Conservation (phyloP, 2,888 invertebrate species). For the Himalopsyche japonica region DNA sequence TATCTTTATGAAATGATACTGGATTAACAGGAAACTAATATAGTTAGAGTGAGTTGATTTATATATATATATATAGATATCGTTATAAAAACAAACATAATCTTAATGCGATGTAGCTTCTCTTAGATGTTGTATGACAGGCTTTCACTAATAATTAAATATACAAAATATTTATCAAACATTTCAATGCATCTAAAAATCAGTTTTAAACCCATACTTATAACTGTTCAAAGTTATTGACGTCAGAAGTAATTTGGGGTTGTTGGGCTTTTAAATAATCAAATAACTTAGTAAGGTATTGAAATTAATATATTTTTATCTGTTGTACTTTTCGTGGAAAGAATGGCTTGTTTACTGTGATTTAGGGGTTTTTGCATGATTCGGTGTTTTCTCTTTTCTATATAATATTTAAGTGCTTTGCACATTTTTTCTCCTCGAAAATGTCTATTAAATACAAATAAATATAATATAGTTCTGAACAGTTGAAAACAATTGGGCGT, state of each 20-base stretch:
- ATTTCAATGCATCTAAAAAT: not conserved
- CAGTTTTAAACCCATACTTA: not conserved
- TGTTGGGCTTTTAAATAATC: not conserved
- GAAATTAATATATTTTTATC: not conserved
- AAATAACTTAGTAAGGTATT: not conserved
- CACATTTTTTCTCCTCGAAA: not conserved
- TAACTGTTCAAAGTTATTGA: not conserved
- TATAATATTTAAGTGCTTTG: not conserved
- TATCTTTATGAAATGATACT: not conserved
- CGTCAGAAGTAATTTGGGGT: not conserved
- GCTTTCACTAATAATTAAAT: not conserved
- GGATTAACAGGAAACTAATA: not conserved
- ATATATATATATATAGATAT: not conserved
- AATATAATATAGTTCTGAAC: no score
- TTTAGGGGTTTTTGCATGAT: not conserved
- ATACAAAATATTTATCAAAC: not conserved
- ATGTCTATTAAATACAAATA: not conserved
- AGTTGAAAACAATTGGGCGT: no score
- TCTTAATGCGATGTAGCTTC: not conserved
- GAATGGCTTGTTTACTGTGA: conserved; percentile 1
- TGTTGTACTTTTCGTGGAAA: not conserved
- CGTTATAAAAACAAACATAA: not conserved
- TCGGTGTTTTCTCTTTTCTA: not conserved
- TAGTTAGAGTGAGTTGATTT: not conserved
- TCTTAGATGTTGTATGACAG: not conserved